These are phyloP conservation scores for Tenrec ecaudatus DNA, from an alignment of 2,113 vertebrate genomes.

Conservation along the genomic window DNA sequence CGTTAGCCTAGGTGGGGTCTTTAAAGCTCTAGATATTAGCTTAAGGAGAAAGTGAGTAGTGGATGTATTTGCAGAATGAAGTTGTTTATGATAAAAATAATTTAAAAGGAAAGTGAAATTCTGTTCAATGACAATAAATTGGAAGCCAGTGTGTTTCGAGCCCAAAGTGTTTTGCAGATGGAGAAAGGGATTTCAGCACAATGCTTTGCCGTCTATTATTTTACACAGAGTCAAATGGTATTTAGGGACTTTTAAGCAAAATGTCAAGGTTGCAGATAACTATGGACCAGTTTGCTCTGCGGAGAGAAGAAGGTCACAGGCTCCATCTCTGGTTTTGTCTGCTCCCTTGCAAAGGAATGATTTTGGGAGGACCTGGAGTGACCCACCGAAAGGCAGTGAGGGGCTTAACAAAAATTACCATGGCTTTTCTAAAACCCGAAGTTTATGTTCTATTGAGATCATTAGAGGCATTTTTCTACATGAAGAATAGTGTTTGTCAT, in stretches of 20 bases:
- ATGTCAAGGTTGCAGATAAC: conserved; percentile 61
- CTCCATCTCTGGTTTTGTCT: conserved; percentile 35
- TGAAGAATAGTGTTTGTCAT: conserved; percentile 54
- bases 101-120: background rate
- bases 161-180: background rate
- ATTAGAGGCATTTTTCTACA: conserved; percentile 62
- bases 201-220: conserved; percentile 58
- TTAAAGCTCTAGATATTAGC: background rate
- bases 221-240: conserved; percentile 60
- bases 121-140: conserved; percentile 39
- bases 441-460: conserved; percentile 41
- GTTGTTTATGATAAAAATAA: background rate
- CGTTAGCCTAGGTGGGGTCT: background rate
- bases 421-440: conserved; percentile 53
- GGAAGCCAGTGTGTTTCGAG: conserved; percentile 21
- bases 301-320: conserved; percentile 60
- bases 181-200: background rate
- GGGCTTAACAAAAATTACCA: conserved; percentile 44
- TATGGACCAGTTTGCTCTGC: conserved; percentile 38
- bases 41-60: background rate
- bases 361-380: conserved; percentile 50
- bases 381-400: conserved; percentile 37
- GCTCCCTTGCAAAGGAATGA: conserved; percentile 55
- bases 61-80: conserved; percentile 10
- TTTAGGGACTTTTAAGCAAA: conserved; percentile 72